These are phyloP conservation scores for Protobothrops flavoviridis DNA, from an alignment of 2,113 vertebrate genomes.

Conservation along the genomic window DNA sequence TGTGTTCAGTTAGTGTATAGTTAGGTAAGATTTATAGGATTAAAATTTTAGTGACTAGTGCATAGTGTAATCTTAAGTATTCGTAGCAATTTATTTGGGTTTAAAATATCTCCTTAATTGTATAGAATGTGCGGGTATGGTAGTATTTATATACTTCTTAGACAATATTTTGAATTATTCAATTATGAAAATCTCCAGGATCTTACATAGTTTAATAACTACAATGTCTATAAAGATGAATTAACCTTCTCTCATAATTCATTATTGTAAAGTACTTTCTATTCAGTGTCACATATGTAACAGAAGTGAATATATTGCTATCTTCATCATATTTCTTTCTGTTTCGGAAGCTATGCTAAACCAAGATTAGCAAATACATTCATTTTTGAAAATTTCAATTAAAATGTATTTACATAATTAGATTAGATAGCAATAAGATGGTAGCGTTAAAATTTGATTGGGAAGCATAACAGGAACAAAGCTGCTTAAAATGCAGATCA, in stretches of 20 bases:
- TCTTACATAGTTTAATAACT: not conserved
- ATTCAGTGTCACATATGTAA: not conserved
- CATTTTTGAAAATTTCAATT: not conserved
- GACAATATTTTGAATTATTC: not conserved
- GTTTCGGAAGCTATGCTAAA: not conserved
- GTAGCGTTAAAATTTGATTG: not conserved
- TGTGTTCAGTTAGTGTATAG: not conserved
- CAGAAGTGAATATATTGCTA: too few species aligned
- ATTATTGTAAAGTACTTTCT: not conserved
- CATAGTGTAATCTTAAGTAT: not conserved
- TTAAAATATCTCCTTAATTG: not conserved
- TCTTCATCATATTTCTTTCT: not conserved
- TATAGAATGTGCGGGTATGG: not conserved
- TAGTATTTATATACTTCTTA: not conserved
- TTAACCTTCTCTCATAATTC: not conserved
- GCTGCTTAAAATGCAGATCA: not conserved
- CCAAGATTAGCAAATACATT: not conserved
- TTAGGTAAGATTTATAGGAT: not conserved
- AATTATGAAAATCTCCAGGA: not conserved
- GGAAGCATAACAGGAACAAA: not conserved
- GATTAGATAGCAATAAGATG: not conserved
- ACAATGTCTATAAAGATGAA: not conserved
- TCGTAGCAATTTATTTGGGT: not conserved
- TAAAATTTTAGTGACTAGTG: not conserved
- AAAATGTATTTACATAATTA: not conserved